Base-by-base conservation (phyloP, 2,888 invertebrate species). In the Oscheius onirici region DNA sequence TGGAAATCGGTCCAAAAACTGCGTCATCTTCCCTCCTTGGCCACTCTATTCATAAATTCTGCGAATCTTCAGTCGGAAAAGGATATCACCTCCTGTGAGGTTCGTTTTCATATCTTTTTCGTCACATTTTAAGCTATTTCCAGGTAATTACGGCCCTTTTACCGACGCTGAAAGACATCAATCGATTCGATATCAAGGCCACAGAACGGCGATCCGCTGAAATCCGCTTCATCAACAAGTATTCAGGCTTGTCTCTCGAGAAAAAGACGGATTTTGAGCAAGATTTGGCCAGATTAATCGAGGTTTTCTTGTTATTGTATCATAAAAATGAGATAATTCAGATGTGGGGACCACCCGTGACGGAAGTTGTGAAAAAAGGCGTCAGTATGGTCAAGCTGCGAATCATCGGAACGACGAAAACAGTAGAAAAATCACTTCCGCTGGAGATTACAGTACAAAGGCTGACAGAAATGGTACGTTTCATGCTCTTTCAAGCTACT, bases 121-220 rank as follows among this genome's bases (percentile, higher is more conserved):
- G 26, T 49, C 65, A 34, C 15, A 28, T n/a, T n/a, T n/a, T n/a
- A n/a, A n/a, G n/a, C n/a, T 28, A 54, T 66, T 52, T 71, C 24
- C 40, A 77, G 77, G 76, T 81, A 2, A 67, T 83, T 22, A 75
- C 82, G 3, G 83, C 84, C 8, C 82, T 83, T 57, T 51, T 84
- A 46, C 74, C 78, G 1, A 54, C 26, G 8, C 44, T 82, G 15
- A 67, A 72, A 28, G 77, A 78, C 46, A 63, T 84, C 49, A 81
- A 84, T 67, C 73, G 81, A 26, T 82, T 81, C 54, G 79, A 78
- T 65, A 55, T 84, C 28, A 79, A 76, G 2, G 75, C 74, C 52
- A 78, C 77, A 13, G 80, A 80, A 41, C 44, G 80, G 41, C 66
- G 78, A 65, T 78, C 80, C 2, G 80, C 80, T 1, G 80, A 80